Evolutionary conservation across 2,113 vertebrate species (phyloP).

Genomic region (Stictonetta naevosa): DNA sequence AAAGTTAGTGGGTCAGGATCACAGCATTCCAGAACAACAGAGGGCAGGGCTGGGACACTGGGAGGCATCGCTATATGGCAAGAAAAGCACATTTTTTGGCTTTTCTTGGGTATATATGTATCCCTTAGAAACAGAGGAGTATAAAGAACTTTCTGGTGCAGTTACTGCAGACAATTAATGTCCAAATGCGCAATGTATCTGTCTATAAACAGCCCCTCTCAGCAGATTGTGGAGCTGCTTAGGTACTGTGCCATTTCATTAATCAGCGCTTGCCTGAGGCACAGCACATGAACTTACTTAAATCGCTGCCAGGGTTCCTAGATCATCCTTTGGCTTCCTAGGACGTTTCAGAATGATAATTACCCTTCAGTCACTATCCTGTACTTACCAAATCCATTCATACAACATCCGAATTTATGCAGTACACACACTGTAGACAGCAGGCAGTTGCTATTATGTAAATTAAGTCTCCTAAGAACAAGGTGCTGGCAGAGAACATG

Average conservation of each 20-base stretch:
- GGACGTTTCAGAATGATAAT: background rate
- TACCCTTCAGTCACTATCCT: background rate
- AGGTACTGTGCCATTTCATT: slow-evolving; percentile 1
- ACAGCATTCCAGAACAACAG: background rate
- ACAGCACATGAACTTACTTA: background rate
- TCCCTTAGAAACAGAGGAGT: background rate
- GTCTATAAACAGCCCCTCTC: slow-evolving; percentile 32
- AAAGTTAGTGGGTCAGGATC: background rate
- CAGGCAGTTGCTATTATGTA: background rate
- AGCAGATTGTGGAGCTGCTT: slow-evolving; percentile 11
- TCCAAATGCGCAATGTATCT: background rate
- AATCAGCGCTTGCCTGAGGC: slow-evolving; percentile 54
- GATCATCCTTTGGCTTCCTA: background rate
- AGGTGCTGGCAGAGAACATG: background rate
- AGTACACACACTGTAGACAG: background rate
- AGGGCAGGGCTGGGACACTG: background rate
- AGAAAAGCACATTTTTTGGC: background rate
- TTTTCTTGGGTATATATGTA: background rate
- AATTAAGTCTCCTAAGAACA: background rate
- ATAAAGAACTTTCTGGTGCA: background rate
- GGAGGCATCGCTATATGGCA: background rate
- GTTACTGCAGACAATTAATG: slow-evolving; percentile 10
- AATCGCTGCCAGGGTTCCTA: slow-evolving; percentile 34
- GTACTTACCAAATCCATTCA: background rate
- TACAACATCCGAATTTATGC: background rate